Conservation (phyloP, 1,140 invertebrate species). For the Drosophila novamexicana region DNA sequence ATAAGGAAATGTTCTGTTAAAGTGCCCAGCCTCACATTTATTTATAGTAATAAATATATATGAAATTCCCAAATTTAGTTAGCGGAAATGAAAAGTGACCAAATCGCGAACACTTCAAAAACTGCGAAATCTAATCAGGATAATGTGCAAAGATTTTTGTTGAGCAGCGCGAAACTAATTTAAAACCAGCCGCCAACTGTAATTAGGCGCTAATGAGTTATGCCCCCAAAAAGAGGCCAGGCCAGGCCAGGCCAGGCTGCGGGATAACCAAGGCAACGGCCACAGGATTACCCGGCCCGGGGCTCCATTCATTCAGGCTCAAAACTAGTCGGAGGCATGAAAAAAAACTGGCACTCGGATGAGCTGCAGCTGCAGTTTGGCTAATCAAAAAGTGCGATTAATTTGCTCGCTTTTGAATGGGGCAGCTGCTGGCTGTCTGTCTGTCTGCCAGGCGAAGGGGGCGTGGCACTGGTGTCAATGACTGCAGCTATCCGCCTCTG, state of each 20-base stretch:
- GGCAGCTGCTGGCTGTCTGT: too few species aligned
- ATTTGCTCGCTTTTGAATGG: constrained; percentile 39
- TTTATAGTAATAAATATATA: too few species aligned
- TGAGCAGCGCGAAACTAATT: constrained; percentile 51
- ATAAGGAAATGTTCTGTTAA: too few species aligned
- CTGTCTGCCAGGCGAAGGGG: constrained; percentile 39
- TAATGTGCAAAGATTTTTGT: constrained; percentile 38
- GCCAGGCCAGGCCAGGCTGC: not conserved
- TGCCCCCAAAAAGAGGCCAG: constrained; percentile 37
- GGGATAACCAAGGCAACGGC: constrained; percentile 52
- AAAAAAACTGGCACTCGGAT: constrained; percentile 4
- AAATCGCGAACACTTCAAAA: not conserved
- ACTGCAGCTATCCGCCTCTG: too few species aligned
- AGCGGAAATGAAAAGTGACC: too few species aligned
- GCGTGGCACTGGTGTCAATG: constrained; percentile 72
- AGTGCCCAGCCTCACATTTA: too few species aligned
- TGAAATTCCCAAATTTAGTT: too few species aligned
- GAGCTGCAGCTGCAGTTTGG: constrained; percentile 40
- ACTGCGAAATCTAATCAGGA: constrained; percentile 48
- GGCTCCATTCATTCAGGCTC: not conserved
- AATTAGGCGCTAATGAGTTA: constrained; percentile 68
- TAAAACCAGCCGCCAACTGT: constrained; percentile 52
- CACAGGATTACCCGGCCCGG: too few species aligned
- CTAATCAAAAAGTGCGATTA: constrained; percentile 81
- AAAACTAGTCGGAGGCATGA: not conserved